A percentile compares a stretch with the other conserved stretches of the same genome.
Evolutionary conservation across 2,113 vertebrate genomes (phyloP).

Genomic region (Dinomys branickii): DNA sequence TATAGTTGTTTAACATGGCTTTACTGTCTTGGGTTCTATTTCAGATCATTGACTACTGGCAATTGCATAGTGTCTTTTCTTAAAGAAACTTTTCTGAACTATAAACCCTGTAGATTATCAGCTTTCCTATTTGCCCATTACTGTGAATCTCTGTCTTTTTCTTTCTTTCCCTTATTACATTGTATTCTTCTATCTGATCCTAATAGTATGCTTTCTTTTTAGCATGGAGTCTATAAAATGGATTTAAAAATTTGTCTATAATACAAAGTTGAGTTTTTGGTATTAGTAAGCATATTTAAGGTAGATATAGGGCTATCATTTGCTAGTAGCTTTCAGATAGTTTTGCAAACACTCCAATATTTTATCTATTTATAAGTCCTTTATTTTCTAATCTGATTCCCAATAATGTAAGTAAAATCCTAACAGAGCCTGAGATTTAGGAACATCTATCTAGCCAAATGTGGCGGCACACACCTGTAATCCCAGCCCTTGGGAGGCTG

Average conservation of each 20-base stretch:
- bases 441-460: neutral
- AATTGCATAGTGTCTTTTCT: neutral
- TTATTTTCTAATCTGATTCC: neutral
- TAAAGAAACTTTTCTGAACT: slow-evolving; percentile 21
- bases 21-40: neutral
- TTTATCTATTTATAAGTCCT: neutral
- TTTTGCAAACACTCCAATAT: neutral
- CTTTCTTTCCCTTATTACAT: neutral
- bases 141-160: neutral
- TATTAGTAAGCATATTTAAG: neutral
- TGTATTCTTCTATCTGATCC: neutral
- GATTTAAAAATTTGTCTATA: neutral
- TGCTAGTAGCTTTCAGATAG: neutral
- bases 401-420: neutral
- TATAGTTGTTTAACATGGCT: neutral
- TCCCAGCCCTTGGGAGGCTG: too few relatives aligned
- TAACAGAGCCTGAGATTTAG: slow-evolving; percentile 29
- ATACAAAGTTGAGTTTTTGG: neutral
- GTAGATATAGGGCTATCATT: neutral
- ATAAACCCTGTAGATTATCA: neutral
- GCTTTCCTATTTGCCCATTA: neutral
- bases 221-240: neutral
- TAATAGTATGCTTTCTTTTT: neutral
- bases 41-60: neutral
- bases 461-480: too few relatives aligned